These are phyloP conservation scores for Todiramphus saurophagus DNA, from an alignment of 2,113 vertebrate species.

Conservation along the genomic window DNA sequence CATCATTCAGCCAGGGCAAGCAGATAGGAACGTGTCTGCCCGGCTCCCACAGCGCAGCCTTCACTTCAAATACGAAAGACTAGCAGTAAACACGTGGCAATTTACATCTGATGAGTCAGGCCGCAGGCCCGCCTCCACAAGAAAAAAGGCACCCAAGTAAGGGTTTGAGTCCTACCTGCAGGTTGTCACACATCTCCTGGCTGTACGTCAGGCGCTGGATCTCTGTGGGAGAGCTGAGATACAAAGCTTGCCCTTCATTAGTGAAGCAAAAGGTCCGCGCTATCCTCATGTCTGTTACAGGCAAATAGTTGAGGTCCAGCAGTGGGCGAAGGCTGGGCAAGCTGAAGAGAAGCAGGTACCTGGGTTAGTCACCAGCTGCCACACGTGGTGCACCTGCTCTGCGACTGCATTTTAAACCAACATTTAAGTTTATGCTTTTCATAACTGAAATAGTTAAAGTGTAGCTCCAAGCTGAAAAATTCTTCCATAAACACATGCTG, in stretches of 20 bases:
- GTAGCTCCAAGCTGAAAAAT: not conserved
- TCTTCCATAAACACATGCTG: not conserved
- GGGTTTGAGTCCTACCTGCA: slow-evolving; percentile 83
- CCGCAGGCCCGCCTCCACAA: not conserved
- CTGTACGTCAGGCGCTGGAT: slow-evolving; percentile 97
- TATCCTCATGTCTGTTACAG: slow-evolving; percentile 95
- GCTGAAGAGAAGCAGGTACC: slow-evolving; percentile 70
- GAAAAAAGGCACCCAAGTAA: not conserved
- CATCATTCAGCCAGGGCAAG: not conserved
- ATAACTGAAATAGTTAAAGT: not conserved
- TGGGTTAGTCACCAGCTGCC: not conserved
- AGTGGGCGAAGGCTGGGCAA: slow-evolving; percentile 93
- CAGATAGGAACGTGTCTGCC: not conserved
- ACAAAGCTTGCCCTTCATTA: slow-evolving; percentile 92
- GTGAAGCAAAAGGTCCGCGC: slow-evolving; percentile 97
- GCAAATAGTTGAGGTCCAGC: slow-evolving; percentile 94
- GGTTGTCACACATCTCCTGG: slow-evolving; percentile 96
- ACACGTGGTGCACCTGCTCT: not conserved
- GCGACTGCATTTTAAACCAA: not conserved
- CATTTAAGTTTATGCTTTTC: not conserved
- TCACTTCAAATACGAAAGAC: not conserved
- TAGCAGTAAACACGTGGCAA: not conserved
- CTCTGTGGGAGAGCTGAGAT: slow-evolving; percentile 96
- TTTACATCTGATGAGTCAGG: rapidly evolving
- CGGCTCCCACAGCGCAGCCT: not conserved